Conservation (phyloP, 2,888 invertebrate genomes). For the Hermodice carunculata region DNA sequence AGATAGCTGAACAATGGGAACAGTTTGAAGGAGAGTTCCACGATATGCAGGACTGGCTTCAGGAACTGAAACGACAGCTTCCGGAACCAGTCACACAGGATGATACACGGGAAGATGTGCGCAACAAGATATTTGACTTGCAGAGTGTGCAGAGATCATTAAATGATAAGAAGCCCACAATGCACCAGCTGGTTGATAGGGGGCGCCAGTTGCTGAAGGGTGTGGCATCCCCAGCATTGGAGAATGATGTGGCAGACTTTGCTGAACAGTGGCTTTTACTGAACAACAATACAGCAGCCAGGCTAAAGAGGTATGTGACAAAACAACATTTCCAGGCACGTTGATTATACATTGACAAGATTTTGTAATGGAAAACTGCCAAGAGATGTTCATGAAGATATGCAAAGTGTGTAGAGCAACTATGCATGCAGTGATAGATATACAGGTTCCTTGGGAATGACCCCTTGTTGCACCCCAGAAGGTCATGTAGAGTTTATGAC, state of each 20-base stretch:
- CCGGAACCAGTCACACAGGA: conserved; percentile 34
- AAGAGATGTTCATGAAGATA: no score
- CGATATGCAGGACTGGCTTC: conserved; percentile 28
- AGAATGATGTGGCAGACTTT: conserved; percentile 55
- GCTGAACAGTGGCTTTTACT: conserved; percentile 62
- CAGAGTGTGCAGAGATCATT: conserved; percentile 55
- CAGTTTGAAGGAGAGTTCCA: conserved; percentile 52
- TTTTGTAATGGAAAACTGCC: no score
- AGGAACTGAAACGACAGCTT: conserved; percentile 35
- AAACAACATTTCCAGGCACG: neutral
- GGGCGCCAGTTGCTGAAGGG: conserved; percentile 62
- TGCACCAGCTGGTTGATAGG: conserved; percentile 58
- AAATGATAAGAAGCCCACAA: conserved; percentile 54
- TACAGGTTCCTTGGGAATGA: no score
- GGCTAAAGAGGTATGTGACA: conserved; percentile 52
- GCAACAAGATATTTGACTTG: conserved; percentile 51
- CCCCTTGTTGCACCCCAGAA: no score
- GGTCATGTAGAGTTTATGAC: no score
- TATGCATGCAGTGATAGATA: no score
- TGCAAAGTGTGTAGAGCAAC: no score
- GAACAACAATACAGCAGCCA: conserved; percentile 52
- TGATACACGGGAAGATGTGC: conserved; percentile 52
- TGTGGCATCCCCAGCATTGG: conserved; percentile 57
- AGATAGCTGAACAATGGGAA: conserved; percentile 57
- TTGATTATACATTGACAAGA: no score